Conservation (phyloP, 1,140 invertebrate species). For the Lucilia sericata region DNA sequence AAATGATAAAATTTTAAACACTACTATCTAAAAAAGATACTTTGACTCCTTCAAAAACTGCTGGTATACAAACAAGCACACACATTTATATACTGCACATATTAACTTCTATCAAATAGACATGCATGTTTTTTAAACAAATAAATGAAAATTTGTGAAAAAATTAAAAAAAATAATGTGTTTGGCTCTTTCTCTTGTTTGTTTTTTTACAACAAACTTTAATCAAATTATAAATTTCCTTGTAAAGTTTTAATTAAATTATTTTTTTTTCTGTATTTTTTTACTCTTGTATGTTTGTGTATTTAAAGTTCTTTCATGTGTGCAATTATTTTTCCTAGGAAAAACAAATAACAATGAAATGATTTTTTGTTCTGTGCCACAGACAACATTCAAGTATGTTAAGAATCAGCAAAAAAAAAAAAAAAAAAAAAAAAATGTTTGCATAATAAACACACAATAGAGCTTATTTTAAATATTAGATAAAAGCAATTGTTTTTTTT, state of each 20-base stretch:
- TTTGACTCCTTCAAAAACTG: too few species aligned
- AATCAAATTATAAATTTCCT: conserved; percentile 27
- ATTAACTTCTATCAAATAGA: conserved; percentile 21
- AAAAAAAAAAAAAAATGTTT: too few species aligned
- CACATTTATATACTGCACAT: neutral
- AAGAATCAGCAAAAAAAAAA: neutral
- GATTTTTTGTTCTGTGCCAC: neutral
- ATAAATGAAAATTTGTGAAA: too few species aligned
- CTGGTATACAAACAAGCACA: neutral
- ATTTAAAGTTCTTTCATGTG: neutral
- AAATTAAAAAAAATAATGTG: neutral
- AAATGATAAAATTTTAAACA: too few species aligned
- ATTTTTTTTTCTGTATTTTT: neutral
- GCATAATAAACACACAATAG: too few species aligned
- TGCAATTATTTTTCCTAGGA: neutral
- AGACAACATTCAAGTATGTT: neutral
- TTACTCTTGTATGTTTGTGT: neutral
- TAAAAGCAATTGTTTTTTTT: too few species aligned
- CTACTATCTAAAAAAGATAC: too few species aligned
- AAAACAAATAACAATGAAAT: neutral
- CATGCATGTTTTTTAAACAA: neutral
- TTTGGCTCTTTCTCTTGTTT: neutral
- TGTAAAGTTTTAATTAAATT: conserved; percentile 22
- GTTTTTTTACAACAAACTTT: neutral
- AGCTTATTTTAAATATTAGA: too few species aligned